Evolutionary conservation across 2,888 invertebrate species (phyloP).

Genomic region (Cancer borealis): DNA sequence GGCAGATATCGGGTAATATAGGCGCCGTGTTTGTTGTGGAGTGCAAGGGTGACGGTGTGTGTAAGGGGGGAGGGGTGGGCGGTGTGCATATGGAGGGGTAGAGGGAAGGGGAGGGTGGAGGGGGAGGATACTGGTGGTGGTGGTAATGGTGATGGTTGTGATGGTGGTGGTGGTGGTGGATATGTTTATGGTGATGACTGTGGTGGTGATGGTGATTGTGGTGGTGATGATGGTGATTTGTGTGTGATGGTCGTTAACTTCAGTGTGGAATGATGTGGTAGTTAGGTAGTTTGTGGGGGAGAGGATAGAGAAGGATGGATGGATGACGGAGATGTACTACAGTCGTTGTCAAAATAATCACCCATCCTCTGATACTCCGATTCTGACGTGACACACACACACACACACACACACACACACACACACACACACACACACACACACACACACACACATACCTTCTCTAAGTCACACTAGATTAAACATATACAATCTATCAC

Average conservation of each 20-base stretch:
- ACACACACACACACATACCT: too few species aligned
- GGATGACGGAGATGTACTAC: too few species aligned
- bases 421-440: too few species aligned
- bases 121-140: background rate
- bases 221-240: background rate
- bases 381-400: too few species aligned
- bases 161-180: background rate
- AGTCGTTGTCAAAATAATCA: too few species aligned
- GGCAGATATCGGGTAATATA: constrained; percentile 26
- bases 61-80: background rate
- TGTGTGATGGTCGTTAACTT: background rate
- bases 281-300: background rate
- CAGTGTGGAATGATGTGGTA: background rate
- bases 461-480: too few species aligned
- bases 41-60: background rate
- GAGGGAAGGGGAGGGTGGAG: background rate
- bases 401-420: too few species aligned
- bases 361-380: too few species aligned
- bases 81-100: background rate
- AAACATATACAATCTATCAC: too few species aligned
- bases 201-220: background rate
- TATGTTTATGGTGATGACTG: background rate
- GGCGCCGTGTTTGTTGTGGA: background rate
- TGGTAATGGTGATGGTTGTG: background rate
- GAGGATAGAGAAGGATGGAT: background rate